A percentile compares a stretch with the other conserved stretches of the same genome.
Conservation (phyloP, 2,888 invertebrate genomes). For the Nowickia ferox region DNA sequence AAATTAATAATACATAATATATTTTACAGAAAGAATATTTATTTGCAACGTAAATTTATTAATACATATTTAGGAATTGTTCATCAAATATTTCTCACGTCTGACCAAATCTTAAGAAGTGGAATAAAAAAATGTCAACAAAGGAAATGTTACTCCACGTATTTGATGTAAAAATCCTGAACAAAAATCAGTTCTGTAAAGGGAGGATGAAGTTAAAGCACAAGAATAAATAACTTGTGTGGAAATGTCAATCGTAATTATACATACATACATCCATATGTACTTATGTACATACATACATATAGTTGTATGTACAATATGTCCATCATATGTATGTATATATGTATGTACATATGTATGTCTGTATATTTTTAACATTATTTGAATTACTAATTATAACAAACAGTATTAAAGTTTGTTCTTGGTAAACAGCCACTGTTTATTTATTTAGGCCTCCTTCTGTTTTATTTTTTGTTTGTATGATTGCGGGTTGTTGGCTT, state of each 20-base stretch:
- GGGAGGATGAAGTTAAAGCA: not conserved
- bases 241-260: not conserved
- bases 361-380: slow-evolving; percentile 72
- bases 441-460: not conserved
- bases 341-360: not conserved
- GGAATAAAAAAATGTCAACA: slow-evolving; percentile 28
- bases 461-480: not conserved
- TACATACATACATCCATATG: not conserved
- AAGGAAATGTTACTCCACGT: slow-evolving; percentile 24
- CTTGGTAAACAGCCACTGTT: slow-evolving; percentile 36
- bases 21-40: too few species aligned
- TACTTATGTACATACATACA: not conserved
- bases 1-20: too few species aligned
- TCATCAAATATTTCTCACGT: too few species aligned
- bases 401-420: slow-evolving; percentile 78
- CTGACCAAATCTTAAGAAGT: not conserved
- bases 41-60: too few species aligned
- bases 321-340: not conserved
- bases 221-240: slow-evolving; percentile 20
- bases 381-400: slow-evolving; percentile 83
- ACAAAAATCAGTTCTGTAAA: not conserved
- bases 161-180: not conserved
- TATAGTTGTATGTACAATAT: not conserved
- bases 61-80: too few species aligned
- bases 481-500: slow-evolving; percentile 11